Conservation (phyloP, 2,113 vertebrate genomes). For the Tricholaema leucomelas region DNA sequence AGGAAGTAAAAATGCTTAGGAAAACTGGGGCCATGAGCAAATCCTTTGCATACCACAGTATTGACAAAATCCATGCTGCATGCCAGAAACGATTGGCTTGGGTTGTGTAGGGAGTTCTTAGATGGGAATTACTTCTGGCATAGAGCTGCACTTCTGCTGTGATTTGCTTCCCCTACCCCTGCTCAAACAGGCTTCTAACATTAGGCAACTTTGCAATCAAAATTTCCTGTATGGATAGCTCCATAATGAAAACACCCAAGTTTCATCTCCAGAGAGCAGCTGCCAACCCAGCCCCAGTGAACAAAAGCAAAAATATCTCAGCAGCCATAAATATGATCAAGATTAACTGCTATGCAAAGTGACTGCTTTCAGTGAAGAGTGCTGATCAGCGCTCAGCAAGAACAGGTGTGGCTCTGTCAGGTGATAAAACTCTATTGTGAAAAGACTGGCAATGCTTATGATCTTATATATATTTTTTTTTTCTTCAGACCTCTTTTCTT, state of each 20-base stretch:
- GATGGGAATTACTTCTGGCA: background rate
- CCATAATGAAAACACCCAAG: background rate
- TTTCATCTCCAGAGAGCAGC: background rate
- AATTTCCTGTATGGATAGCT: background rate
- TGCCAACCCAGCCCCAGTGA: background rate
- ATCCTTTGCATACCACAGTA: background rate
- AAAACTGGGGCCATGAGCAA: background rate
- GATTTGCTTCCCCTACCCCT: background rate
- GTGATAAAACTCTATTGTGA: background rate
- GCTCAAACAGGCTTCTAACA: background rate
- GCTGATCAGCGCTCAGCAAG: background rate
- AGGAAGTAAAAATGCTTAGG: background rate
- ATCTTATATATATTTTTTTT: background rate
- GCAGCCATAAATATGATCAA: background rate
- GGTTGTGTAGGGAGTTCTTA: background rate
- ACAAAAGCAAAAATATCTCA: background rate
- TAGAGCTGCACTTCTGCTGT: background rate
- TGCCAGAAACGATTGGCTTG: background rate
- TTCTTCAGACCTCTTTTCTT: background rate
- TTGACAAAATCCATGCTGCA: background rate
- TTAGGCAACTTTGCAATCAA: background rate
- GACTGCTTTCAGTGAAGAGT: background rate
- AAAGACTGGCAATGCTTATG: background rate
- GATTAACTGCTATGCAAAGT: background rate
- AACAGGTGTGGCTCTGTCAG: background rate